phyloP scores from a whole-genome alignment of 2,888 invertebrate species.

The Calliphora vomitoria region DNA sequence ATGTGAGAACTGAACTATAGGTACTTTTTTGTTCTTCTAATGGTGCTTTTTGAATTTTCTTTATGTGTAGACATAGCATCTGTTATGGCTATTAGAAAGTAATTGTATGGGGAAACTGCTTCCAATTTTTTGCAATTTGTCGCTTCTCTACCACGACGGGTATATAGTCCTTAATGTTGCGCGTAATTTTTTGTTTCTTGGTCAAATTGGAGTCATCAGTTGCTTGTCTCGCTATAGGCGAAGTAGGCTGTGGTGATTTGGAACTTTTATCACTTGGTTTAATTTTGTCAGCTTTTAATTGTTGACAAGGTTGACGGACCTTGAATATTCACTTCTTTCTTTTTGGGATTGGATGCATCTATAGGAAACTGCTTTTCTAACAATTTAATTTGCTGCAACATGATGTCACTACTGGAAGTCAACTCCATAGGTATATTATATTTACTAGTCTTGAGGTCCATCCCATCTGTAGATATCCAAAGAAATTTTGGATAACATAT shows the following conservation, averaged over 20 bases:
- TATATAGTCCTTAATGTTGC: constrained; percentile 84
- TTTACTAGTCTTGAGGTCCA: constrained; percentile 82
- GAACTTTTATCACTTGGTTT: constrained; percentile 27
- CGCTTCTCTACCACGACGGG: constrained; percentile 87
- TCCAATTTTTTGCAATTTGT: constrained; percentile 88
- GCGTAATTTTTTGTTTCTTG: constrained; percentile 81
- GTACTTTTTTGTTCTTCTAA: too few relatives aligned
- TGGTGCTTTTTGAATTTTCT: constrained; percentile 89
- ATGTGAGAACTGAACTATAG: too few relatives aligned
- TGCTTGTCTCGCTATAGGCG: constrained; percentile 63
- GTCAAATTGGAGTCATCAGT: constrained; percentile 77
- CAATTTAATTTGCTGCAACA: constrained; percentile 88
- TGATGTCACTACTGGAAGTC: constrained; percentile 85
- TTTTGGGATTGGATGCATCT: neutral
- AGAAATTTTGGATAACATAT: neutral
- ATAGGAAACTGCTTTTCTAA: constrained; percentile 83
- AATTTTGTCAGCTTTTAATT: neutral
- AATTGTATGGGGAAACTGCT: constrained; percentile 89
- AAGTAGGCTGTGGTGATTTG: constrained; percentile 60
- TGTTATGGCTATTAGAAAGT: constrained; percentile 91
- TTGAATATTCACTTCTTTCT: constrained; percentile 53
- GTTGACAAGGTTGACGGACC: constrained; percentile 41
- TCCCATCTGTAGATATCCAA: constrained; percentile 86
- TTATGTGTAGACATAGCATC: constrained; percentile 87
- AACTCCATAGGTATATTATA: constrained; percentile 87